Evolutionary conservation across 1,140 invertebrate species (phyloP).

Genomic region (Bombus huntii): DNA sequence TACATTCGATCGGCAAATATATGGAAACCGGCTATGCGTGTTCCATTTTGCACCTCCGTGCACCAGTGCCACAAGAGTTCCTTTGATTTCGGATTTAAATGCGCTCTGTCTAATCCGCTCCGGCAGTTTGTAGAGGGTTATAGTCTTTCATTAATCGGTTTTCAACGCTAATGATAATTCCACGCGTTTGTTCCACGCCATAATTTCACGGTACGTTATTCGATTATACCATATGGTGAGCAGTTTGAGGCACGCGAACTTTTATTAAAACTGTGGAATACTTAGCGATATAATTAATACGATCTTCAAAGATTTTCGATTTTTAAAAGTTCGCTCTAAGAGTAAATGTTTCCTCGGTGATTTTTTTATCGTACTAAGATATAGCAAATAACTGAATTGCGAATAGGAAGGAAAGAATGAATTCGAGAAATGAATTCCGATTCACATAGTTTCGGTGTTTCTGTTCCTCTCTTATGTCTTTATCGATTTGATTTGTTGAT

Average conservation of each 20-base stretch:
- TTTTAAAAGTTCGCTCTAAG: no score
- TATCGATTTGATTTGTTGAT: background rate
- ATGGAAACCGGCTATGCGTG: no score
- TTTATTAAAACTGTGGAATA: background rate
- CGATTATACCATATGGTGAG: background rate
- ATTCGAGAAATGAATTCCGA: background rate
- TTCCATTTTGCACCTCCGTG: background rate
- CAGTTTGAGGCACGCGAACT: background rate
- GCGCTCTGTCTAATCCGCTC: background rate
- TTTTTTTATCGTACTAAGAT: no score
- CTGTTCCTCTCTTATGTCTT: background rate
- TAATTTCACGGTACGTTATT: background rate
- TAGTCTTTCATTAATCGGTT: conserved; percentile 20
- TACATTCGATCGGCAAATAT: conserved; percentile 54
- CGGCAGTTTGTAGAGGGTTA: background rate
- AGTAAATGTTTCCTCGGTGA: no score
- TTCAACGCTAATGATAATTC: conserved; percentile 15
- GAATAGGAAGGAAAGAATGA: no score
- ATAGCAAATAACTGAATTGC: no score
- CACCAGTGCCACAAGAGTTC: background rate
- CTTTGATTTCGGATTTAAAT: conserved; percentile 34
- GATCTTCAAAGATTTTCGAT: no score
- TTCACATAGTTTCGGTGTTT: background rate
- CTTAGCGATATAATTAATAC: no score
- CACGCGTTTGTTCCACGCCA: background rate